Evolutionary conservation across 2,888 invertebrate genomes (phyloP).

Genomic region (Papilio protenor): DNA sequence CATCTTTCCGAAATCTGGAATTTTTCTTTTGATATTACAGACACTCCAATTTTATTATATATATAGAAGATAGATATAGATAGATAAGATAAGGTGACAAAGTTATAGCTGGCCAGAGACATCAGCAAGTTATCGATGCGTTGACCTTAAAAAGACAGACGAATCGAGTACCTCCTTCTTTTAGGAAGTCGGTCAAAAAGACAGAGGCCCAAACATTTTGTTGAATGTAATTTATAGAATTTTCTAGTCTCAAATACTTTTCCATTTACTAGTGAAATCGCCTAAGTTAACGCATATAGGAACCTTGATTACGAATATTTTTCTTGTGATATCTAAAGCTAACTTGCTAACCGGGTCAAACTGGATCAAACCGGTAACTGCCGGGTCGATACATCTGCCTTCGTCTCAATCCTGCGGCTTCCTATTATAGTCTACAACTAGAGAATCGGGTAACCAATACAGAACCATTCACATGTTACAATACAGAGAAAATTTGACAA

Average conservation of each 20-base stretch:
- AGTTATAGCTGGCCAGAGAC: too few relatives aligned
- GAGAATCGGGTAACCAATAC: background rate
- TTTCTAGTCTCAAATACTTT: background rate
- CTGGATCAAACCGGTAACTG: constrained; percentile 19
- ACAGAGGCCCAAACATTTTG: too few relatives aligned
- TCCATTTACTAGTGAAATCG: background rate
- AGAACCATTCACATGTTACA: background rate
- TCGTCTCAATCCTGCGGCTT: constrained; percentile 20
- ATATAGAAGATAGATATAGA: too few relatives aligned
- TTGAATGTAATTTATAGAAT: too few relatives aligned
- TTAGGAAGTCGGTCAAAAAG: too few relatives aligned
- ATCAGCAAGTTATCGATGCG: too few relatives aligned
- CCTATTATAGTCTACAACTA: constrained; percentile 1
- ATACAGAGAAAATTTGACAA: background rate
- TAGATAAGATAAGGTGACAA: too few relatives aligned
- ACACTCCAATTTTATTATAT: too few relatives aligned
- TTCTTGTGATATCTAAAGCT: background rate
- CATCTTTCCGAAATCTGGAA: too few relatives aligned
- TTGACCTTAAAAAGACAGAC: too few relatives aligned
- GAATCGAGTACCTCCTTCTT: too few relatives aligned
- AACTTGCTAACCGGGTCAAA: constrained; percentile 22
- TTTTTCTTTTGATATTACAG: too few relatives aligned
- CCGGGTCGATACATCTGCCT: constrained; percentile 23
- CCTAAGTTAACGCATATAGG: background rate
- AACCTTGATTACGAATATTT: background rate